Base-by-base conservation (phyloP, 2,888 invertebrate species). In the Agonopterix alstromeriana region DNA sequence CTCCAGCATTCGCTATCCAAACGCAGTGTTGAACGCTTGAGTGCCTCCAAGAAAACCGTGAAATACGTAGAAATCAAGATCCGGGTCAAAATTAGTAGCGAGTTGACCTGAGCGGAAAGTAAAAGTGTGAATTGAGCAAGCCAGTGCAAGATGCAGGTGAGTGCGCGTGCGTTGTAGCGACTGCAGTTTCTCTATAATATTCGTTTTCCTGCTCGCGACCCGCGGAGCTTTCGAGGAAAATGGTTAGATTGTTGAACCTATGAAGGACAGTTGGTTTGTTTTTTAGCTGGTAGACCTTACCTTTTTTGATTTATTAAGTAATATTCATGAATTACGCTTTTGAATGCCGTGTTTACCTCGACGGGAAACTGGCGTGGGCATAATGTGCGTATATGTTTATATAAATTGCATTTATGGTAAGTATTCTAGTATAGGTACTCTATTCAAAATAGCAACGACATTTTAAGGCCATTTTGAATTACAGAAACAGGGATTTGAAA, bases 91-190 rank as follows among this genome's bases (percentile, higher is more conserved):
- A 59, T 63, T 27, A 5, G 27, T 27, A 27, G 27, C 27, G 27
- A 27, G 56, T 58, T 55, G 51, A 48, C 53, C 55, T 70, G 67
- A 59, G 59, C 54, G 51, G 60, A 77, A 79, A 83, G 81, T 79
- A 81, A 84, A 83, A 84, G 82, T 84, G 77, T 63, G 59, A 42
- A 8, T 46, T 54, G 52, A 58, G 56, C 53, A 54, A 51, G 53
- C 53, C 54, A 50, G 49, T 50, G 54, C 54, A 74, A 67, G 54
- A 86, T 86, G 86, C 83, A 84, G 81, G 85, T 85, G 53, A 76
- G 81, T 70, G 57, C 60, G 63, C 61, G 50, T 41, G 45, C 47
- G 51, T 51, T n/a, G n/a, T 7, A 12, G 42, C 42, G 11, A 42
- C 12, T 63, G 65, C 62, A 70, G 61, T 72, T 73, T 73, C 69